These are phyloP conservation scores for Rhabdornis inornatus DNA, from an alignment of 2,113 vertebrate genomes.

Conservation along the genomic window DNA sequence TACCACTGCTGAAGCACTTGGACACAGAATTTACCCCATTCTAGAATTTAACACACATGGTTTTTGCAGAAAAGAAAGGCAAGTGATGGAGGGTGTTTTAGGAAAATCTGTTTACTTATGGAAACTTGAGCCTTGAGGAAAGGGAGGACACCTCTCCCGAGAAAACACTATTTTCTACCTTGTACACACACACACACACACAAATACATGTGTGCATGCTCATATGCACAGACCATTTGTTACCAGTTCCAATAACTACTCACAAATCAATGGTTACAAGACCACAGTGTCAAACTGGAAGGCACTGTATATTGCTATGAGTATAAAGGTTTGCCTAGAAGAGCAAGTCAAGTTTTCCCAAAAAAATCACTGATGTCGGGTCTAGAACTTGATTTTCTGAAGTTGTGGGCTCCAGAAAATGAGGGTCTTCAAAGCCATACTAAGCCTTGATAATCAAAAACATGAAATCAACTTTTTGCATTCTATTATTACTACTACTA, in stretches of 20 bases:
- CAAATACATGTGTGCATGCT: neutral
- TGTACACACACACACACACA: neutral
- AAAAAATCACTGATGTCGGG: neutral
- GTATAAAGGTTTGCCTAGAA: neutral
- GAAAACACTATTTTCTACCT: accelerated
- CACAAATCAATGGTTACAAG: neutral
- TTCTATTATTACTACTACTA: neutral
- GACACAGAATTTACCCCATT: neutral
- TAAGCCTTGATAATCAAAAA: neutral
- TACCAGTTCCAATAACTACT: neutral
- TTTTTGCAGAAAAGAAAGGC: neutral
- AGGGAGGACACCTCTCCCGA: neutral
- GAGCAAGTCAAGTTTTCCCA: neutral
- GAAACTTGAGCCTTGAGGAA: neutral
- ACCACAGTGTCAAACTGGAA: neutral
- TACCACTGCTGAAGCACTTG: neutral
- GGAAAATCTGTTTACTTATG: neutral
- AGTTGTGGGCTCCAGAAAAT: neutral
- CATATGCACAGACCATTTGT: neutral
- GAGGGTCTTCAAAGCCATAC: neutral
- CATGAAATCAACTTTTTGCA: neutral
- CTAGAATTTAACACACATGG: neutral
- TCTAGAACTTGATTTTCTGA: neutral
- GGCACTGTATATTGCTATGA: neutral
- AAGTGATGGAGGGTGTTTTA: neutral